Evolutionary conservation across 2,113 vertebrate genomes (phyloP), one percentile per base, ranked within the genome.

Genomic region (Dromaius novaehollandiae): DNA sequence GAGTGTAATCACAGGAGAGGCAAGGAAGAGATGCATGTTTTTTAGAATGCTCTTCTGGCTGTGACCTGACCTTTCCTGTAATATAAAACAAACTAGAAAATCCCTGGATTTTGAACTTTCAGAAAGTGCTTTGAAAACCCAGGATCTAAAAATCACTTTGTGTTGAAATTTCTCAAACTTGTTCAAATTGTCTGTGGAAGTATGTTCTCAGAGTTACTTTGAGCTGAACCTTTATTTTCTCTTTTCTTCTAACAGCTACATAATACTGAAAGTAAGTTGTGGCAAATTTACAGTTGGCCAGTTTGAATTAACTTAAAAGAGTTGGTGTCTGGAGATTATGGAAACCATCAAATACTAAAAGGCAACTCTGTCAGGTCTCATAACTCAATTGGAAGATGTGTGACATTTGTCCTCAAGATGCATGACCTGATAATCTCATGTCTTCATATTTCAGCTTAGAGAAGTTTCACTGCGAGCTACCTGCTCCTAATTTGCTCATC

Each of bases 291-390:
- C n/a, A 88, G 19, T 38, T 96, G 44, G 7, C 3, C 25, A 63
- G 44, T 82, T 93, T 95, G 55, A 90, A 91, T 95, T 82, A 89
- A 84, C 51, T 42, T 89, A 58, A 81, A 78, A 74, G 32, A 1
- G 6, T 9, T 82, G 55, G 80, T 65, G 18, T 26, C 81, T 85
- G 18, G 76, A 95, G 82, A 81, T 90, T 66, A n/a, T 48, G 13
- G 48, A 90, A 91, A 19, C 22, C 24, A 64, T 75, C 3, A 48
- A 75, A 50, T 26, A 32, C 13, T 63, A 70, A 86, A 90, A 70
- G 30, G 36, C 65, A 82, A 25, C 25, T 82, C 32, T 64, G 8
- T 6, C 0, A 1, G 9, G 18, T 83, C 79, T 96, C 51, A 55
- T n/a, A 76, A 18, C 17, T 88, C 66, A 84, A 9, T 25, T 71